Base-by-base conservation (phyloP, 2,888 invertebrate species). In the Cataglyphis cursor region DNA sequence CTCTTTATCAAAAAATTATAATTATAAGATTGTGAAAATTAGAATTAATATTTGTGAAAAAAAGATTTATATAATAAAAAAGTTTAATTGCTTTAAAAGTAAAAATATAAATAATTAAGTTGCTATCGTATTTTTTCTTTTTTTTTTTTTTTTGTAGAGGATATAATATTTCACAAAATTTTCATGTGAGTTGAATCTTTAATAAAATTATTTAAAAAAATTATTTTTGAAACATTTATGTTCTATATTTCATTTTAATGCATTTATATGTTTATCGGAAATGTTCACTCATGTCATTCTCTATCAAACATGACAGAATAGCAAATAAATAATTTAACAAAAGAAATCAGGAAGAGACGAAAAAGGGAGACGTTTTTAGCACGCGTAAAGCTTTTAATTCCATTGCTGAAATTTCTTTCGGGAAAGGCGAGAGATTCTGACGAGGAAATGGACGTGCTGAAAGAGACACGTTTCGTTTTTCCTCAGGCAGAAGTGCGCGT, bases 401-500 rank as follows among this genome's bases (percentile, higher is more conserved):
- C 59, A 80, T 72, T 72, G 59, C 24, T 72, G 59, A 80, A 78
- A 72, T 59, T 80, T 80, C 78, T 70, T 80, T 72, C 4, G 70
- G 24, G 72, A 59, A n/a, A 24, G 59, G 8, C 62, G 35, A 81
- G 59, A 72, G 59, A 12, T 78, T 78, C 72, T 28, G 65, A 65
- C 74, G 64, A 86, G 87, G 85, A 90, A 90, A 91, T 88, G 85
- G 90, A 91, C 90, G 89, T 85, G 87, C 87, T 90, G 88, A 70
- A 54, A 80, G 89, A 90, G 89, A 90, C 86, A 85, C 88, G 86
- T 90, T 51, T 88, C 88, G 87, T 90, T 88, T 90, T 85, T 81
- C 80, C 83, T 72, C 75, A 44, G 48, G 41, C 24, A 21, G 73
- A 74, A 64, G 65, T 64, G 80, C 68, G 70, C 68, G 70, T 51